A percentile compares a stretch with the other conserved stretches of the same genome.
These are phyloP conservation scores for Pampusana beccarii DNA, from an alignment of 2,113 vertebrate species.

Conservation along the genomic window DNA sequence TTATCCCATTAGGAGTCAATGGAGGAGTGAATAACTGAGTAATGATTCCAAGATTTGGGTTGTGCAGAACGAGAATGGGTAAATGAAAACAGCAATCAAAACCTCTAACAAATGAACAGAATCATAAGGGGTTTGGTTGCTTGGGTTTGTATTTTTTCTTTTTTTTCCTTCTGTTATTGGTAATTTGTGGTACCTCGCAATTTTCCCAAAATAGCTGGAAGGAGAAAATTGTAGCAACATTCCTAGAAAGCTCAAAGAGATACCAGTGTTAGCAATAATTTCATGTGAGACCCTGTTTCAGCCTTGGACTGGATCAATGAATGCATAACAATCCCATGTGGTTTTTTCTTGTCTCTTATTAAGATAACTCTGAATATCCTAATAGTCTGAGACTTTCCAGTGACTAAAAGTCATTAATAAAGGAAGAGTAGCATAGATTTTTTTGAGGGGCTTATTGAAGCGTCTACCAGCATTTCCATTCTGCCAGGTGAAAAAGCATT, in stretches of 20 bases:
- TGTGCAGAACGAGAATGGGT: not conserved
- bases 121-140: not conserved
- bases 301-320: not conserved
- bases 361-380: not conserved
- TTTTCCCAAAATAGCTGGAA: not conserved
- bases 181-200: not conserved
- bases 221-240: not conserved
- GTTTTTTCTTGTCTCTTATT: not conserved
- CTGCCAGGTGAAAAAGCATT: not conserved
- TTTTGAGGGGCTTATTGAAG: not conserved
- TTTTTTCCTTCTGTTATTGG: not conserved
- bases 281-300: not conserved
- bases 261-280: not conserved
- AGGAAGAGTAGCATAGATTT: not conserved
- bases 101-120: not conserved
- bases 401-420: slow-evolving; percentile 19
- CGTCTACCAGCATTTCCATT: not conserved
- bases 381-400: not conserved
- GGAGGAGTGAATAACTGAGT: not conserved
- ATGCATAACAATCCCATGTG: not conserved
- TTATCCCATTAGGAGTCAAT: not conserved
- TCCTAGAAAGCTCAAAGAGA: not conserved
- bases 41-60: not conserved
- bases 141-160: not conserved
- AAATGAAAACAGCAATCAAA: not conserved